Base-by-base conservation (phyloP, 2,888 invertebrate species). In the Aplocera efformata region DNA sequence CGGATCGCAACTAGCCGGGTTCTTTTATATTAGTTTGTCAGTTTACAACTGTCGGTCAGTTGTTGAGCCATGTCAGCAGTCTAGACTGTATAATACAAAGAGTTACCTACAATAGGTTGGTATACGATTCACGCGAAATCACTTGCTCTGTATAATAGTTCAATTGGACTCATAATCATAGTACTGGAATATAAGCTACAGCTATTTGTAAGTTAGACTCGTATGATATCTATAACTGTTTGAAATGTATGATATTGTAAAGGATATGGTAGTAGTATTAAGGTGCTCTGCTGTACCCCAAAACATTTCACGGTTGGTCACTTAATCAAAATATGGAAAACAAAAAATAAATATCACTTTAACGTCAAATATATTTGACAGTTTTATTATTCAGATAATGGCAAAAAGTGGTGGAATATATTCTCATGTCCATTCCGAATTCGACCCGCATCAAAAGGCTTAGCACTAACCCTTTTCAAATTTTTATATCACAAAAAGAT, bases 381-480 rank as follows among this genome's bases (percentile, higher is more conserved):
- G 74, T 84, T 82, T 84, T 83, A 85, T 79, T 80, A 79, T 74
- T 67, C 70, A 72, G 79, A 78, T 80, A 84, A 79, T 72, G 78
- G 79, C 79, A 73, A 82, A 83, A 80, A 80, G 64, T 63, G 60
- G 63, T 79, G 77, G 73, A 84, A 82, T 75, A 73, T 66, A 71
- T 78, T 73, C 70, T 73, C 65, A 72, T 81, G 85, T 86, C 84
- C 74, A 75, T 73, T 79, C 69, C 72, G 79, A 79, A 88, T 84
- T 85, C 68, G 79, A 86, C 88, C 88, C 86, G 79, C 77, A 71
- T 88, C 88, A 88, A 85, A 77, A 50, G 79, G 88, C 82, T 86
- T 85, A 83, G 50, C 49, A 53, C 32, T 81, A 73, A 83, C 85
- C 86, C 78, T 79, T 83, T 84, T 84, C 79, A 70, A 77, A 72